Percentiles rank a stretch among this genome's conserved stretches.
Conservation (phyloP, 2,113 vertebrate genomes). For the Nibea coibor region DNA sequence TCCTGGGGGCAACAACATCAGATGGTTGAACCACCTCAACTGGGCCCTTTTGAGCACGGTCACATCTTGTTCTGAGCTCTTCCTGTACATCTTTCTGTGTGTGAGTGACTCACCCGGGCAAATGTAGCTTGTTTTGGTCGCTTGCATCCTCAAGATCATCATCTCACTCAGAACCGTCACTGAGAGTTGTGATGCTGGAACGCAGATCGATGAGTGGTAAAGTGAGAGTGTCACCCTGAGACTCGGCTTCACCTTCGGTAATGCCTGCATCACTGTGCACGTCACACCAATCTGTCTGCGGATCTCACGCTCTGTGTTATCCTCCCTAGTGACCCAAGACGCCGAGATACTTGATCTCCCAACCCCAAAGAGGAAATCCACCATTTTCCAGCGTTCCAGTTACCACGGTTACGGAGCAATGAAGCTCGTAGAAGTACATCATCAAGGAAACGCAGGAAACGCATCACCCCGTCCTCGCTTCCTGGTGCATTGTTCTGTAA, state of each 20-base stretch:
- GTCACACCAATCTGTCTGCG: background rate
- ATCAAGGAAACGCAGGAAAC: background rate
- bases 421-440: background rate
- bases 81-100: background rate
- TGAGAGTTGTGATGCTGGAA: background rate
- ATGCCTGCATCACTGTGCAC: background rate
- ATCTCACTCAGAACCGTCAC: background rate
- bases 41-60: slow-evolving; percentile 3
- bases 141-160: background rate
- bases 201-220: slow-evolving; percentile 6
- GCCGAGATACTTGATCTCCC: background rate
- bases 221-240: slow-evolving; percentile 8
- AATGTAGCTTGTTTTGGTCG: slow-evolving; percentile 1
- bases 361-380: background rate
- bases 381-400: background rate
- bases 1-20: slow-evolving; percentile 1
- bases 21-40: slow-evolving; percentile 9
- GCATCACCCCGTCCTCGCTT: background rate
- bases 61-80: background rate
- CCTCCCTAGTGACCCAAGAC: background rate
- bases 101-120: background rate
- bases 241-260: background rate
- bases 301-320: background rate
- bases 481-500: background rate
- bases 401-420: background rate